Base-by-base conservation (phyloP, 2,888 invertebrate genomes). In the Oxytorus armatus region DNA sequence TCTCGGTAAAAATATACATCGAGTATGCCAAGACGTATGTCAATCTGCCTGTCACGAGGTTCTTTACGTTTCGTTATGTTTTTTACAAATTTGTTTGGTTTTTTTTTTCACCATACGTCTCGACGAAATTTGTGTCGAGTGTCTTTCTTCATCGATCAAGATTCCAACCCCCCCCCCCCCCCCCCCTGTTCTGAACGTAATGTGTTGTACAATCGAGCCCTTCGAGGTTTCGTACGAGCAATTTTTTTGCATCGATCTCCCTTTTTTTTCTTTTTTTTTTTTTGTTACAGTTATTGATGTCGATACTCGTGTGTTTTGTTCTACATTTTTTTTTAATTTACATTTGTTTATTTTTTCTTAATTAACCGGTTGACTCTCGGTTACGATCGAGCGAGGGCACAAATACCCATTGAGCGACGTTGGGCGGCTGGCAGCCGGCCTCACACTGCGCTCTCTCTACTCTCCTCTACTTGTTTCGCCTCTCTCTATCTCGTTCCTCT, bases 371-470 rank as follows among this genome's bases (percentile, higher is more conserved):
- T 47, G 44, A 57, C 70, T 25, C 18, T 66, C 51, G 55, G 72
- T 80, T 42, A 51, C 66, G 73, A 61, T 79, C 51, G 59, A 65
- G 59, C 77, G 79, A 83, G 85, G 85, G 81, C 82, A 84, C 55
- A 44, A 73, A 87, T 86, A 82, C 83, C 86, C 86, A 85, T 88
- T 85, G 21, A 84, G 87, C 88, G 90, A 90, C 87, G 90, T 89
- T 90, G 86, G 90, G 88, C 91, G 89, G 91, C 90, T 89, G 87
- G 89, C 87, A 89, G 91, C 91, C 91, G 90, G 90, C 91, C 90
- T 91, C 90, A 88, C 89, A 91, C 91, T 91, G 90, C n/a, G 83
- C 85, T 83, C 82, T 51, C 42, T 51, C 53, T 23, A 18, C 68
- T 68, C 39, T 39, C 51, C 10, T 8, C 49, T 36, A 0, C 36